Conservation (phyloP, 2,113 vertebrate genomes). For the Pterocles gutturalis region DNA sequence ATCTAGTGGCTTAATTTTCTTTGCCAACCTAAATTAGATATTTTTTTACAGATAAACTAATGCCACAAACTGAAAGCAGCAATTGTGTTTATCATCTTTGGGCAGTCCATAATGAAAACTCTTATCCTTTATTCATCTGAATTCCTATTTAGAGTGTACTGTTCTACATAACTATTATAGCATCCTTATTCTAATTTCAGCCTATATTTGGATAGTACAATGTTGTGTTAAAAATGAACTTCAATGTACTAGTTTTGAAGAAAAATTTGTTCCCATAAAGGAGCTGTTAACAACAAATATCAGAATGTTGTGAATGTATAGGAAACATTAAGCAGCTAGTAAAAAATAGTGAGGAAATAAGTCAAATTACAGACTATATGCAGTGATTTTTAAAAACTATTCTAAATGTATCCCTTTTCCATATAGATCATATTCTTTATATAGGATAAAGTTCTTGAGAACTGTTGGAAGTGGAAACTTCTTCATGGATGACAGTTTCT, state of each 20-base stretch:
- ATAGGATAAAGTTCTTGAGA: constrained; percentile 84
- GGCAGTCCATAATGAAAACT: neutral
- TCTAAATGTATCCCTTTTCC: constrained; percentile 65
- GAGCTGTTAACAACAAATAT: neutral
- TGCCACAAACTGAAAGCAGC: neutral
- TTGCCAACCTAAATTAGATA: neutral
- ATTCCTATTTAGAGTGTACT: neutral
- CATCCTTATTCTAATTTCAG: neutral
- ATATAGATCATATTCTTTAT: constrained; percentile 87
- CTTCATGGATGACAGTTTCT: constrained; percentile 73
- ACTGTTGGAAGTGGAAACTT: constrained; percentile 79
- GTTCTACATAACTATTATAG: neutral
- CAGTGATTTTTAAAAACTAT: constrained; percentile 16
- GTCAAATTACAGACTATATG: neutral
- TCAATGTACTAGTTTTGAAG: neutral
- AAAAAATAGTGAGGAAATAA: constrained; percentile 2
- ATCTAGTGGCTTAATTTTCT: neutral
- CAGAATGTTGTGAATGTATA: neutral
- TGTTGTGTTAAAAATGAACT: neutral
- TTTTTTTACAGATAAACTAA: neutral
- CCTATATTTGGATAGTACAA: neutral
- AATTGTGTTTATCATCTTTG: neutral
- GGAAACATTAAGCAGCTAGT: neutral
- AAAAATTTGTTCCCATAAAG: neutral
- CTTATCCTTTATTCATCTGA: neutral